Evolutionary conservation across 1,140 invertebrate species (phyloP).

Genomic region (Drosophila biarmipes): DNA sequence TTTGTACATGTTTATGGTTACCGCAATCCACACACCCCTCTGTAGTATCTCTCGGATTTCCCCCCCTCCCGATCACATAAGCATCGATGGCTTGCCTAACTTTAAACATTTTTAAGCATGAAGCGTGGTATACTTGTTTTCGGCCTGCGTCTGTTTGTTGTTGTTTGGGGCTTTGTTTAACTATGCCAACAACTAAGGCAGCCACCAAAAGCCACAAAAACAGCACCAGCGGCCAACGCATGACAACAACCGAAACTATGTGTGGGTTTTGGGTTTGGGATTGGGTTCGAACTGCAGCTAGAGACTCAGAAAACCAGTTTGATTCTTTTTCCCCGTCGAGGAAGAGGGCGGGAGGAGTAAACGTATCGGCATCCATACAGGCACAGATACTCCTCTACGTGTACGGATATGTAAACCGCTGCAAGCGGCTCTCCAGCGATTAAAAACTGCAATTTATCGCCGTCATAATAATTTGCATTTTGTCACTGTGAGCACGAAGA

Average conservation of each 20-base stretch:
- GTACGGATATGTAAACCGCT: slow-evolving; percentile 52
- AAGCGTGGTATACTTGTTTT: slow-evolving; percentile 80
- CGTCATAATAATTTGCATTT: slow-evolving; percentile 83
- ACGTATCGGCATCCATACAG: slow-evolving; percentile 31
- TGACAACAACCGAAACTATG: slow-evolving; percentile 77
- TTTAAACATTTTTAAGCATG: slow-evolving; percentile 69
- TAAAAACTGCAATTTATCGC: slow-evolving; percentile 83
- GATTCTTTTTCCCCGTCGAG: slow-evolving; percentile 70
- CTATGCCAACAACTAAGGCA: slow-evolving; percentile 68
- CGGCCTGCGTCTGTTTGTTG: slow-evolving; percentile 35
- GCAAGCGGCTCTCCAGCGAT: slow-evolving; percentile 72
- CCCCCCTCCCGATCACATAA: slow-evolving; percentile 56
- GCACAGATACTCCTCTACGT: slow-evolving; percentile 10
- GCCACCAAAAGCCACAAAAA: slow-evolving; percentile 38
- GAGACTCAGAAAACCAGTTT: slow-evolving; percentile 66
- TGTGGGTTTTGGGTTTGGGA: slow-evolving; percentile 64
- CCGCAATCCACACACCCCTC: slow-evolving; percentile 2
- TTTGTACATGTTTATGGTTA: slow-evolving; percentile 65
- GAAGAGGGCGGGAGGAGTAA: slow-evolving; percentile 3
- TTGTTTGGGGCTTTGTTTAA: slow-evolving; percentile 52
- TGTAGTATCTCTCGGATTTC: background rate
- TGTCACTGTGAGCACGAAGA: slow-evolving; percentile 66
- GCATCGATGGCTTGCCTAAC: slow-evolving; percentile 76
- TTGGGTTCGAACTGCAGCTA: slow-evolving; percentile 49
- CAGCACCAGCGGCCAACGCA: slow-evolving; percentile 47